These are phyloP conservation scores for Caenorhabditis sp. DNA, from an alignment of 2,888 invertebrate genomes.

Conservation along the genomic window DNA sequence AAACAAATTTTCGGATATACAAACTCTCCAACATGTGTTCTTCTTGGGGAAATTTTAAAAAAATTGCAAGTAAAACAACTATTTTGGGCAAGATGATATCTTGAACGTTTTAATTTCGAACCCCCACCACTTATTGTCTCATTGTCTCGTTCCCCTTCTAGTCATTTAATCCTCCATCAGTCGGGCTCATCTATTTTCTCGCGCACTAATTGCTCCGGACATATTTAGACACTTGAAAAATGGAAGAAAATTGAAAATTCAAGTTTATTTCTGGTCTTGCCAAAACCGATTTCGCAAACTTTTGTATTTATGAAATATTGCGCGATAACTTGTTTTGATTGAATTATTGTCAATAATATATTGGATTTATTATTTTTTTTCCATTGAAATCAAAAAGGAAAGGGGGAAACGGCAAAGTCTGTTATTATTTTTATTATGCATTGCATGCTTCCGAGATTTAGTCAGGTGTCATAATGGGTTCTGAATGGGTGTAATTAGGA, in stretches of 20 bases:
- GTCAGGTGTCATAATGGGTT: background rate
- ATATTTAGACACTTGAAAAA: background rate
- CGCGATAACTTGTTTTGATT: too few species aligned
- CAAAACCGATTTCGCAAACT: too few species aligned
- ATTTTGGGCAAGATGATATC: background rate
- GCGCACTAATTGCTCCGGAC: background rate
- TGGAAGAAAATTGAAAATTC: background rate
- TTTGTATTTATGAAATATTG: too few species aligned
- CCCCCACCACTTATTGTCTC: background rate
- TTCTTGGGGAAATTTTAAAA: background rate
- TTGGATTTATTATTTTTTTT: background rate
- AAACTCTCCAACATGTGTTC: background rate
- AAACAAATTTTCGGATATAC: background rate
- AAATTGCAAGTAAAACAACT: background rate
- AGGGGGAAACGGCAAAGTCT: background rate
- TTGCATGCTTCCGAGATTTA: background rate
- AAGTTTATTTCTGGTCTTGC: background rate
- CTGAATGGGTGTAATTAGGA: background rate
- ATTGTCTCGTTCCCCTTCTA: background rate
- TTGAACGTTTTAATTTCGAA: background rate
- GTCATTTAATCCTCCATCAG: background rate
- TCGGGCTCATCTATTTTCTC: background rate
- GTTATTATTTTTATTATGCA: background rate
- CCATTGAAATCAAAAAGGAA: background rate
- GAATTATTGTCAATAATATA: background rate